Evolutionary conservation across 2,797 vertebrate species (phyloP).

Genomic region (Schizopygopsis pylzovi): DNA sequence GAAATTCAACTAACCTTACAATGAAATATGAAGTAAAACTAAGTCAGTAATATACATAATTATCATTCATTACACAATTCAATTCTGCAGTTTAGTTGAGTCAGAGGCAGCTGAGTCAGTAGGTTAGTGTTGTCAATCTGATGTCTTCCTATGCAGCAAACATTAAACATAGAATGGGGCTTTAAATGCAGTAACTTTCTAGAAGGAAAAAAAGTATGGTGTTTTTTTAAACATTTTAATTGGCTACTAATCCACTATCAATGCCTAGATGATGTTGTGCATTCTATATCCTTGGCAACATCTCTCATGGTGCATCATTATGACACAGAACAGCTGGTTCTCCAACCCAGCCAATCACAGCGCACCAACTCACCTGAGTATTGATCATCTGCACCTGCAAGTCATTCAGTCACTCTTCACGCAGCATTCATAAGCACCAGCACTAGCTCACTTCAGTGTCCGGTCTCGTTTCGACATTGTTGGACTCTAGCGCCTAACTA

Average conservation of each 20-base stretch:
- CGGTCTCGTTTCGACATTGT: too few species aligned
- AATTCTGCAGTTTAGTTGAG: neutral
- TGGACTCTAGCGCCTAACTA: too few species aligned
- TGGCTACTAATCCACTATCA: neutral
- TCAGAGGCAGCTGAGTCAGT: neutral
- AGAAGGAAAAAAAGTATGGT: neutral
- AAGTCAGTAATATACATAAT: neutral
- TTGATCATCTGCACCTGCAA: too few species aligned
- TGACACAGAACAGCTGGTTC: too few species aligned
- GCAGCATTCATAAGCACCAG: too few species aligned
- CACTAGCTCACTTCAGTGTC: too few species aligned
- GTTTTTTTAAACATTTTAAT: neutral
- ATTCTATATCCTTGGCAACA: conserved; percentile 8
- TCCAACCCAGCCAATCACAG: too few species aligned
- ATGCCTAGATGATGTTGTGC: conserved; percentile 5
- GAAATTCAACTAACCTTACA: conserved; percentile 21
- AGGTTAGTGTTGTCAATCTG: neutral
- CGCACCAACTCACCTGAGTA: too few species aligned
- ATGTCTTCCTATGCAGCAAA: neutral
- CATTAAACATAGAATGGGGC: neutral
- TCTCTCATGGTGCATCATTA: conserved; percentile 15
- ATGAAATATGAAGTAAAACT: neutral
- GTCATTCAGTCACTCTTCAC: too few species aligned
- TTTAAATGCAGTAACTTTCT: neutral
- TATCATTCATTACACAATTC: neutral